Base-by-base conservation (phyloP, 1,140 invertebrate species). In the Drosophila nikananu region DNA sequence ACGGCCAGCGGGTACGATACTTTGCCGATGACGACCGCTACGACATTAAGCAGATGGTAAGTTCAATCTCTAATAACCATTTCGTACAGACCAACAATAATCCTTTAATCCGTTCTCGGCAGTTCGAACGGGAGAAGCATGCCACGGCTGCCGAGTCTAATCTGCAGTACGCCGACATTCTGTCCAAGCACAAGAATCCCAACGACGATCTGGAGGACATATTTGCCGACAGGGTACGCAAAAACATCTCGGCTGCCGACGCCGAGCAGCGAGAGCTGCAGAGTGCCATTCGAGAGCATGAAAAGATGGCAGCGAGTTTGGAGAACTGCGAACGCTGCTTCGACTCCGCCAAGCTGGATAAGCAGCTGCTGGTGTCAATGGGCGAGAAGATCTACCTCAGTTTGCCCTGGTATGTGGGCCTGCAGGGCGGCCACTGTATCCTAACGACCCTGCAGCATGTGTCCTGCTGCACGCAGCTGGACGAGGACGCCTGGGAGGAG, bases 401-500 rank as follows among this genome's bases (percentile, higher is more conserved):
- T 84, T 86, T 99, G 58, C 98, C 98, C 21, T 93, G 95, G 55
- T 95, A 95, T 87, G 95, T 95, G 81, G 97, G 98, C 9, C 93
- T 99, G 30, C 96, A 96, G n/a, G 94, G 95, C 63, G 97, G 97
- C 5, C 98, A 99, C 91, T 99, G 98, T 93, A 94, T 98, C 19
- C 96, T 99, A 80, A 95, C 96, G 2, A 97, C 98, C n/a, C 95
- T 97, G 83, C 94, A 96, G 75, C 98, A 99, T 93, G 93, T 95
- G 3, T 81, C 95, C 15, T 96, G 96, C 92, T 95, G 96, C 60
- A 97, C 97, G 1, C 94, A 95, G 75, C 81, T 98, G 15, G 98
- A 99, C 94, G 98, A 99, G 95, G 97, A 99, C 94, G 95, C 98
- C 51, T 99, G 97, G 97, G 94, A 95, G 74, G 98, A 99, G 94